Evolutionary conservation across 1,140 invertebrate species (phyloP), one percentile per base, ranked within the genome.

Genomic region (Ephestia elutella): DNA sequence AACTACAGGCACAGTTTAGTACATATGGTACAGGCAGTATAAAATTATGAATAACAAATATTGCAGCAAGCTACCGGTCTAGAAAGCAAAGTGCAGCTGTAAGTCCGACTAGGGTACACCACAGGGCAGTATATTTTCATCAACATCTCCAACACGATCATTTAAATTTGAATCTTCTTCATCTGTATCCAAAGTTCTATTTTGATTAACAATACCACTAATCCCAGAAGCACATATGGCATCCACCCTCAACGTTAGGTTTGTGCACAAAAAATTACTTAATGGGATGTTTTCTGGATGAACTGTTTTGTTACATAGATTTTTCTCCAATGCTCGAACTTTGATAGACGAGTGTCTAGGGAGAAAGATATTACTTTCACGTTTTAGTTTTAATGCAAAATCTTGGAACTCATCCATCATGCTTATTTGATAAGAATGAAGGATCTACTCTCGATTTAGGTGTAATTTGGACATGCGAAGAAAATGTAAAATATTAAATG

Each of bases 271-370:
- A 87, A 87, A 87, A 85, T 74, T 82, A 81, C 79, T 85, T 85
- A 85, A 87, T 87, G 76, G 79, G 78, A 82, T 87, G 80, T 82
- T 87, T 85, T 85, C 82, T 83, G 80, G 79, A 70, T 78, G 80
- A 81, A 70, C 68, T 71, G 71, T 66, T 70, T 19, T 61, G 56
- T 49, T 44, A 15, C 28, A 10, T 13, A 54, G 55, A 60, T 57
- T 44, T 63, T 60, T 15, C 56, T 56, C 56, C 57, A 44, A 57
- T 49, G 15, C 54, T 54, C 38, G 11, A 51, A 35, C 56, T 51
- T 19, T 53, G 50, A 53, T 53, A 25, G 50, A 53, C 50, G 19
- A 25, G 13, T 53, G 18, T 21, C 50, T 21, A 15, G 50, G 50
- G 50, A 53, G 10, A 2, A n/a, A 53, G 50, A 15, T 53, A 44